Base-by-base conservation (phyloP, 2,113 vertebrate genomes). In the Hypocryptadius cinnamomeus region DNA sequence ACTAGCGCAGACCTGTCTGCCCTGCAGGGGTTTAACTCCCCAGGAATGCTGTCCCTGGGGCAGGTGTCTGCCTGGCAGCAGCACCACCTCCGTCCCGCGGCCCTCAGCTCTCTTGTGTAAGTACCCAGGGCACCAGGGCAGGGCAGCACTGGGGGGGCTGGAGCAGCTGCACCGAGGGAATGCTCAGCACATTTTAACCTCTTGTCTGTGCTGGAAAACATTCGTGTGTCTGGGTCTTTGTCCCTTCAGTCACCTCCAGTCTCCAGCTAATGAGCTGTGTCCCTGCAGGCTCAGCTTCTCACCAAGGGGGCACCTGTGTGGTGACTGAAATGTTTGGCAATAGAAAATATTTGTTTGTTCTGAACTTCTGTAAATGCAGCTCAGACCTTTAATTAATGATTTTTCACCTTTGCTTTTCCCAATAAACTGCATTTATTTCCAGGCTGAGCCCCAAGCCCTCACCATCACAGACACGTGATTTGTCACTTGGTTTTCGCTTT, bases 11-110 rank as follows among this genome's bases (percentile, higher is more conserved):
- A 99, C 97, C 98, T 99, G 97, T 98, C 99, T 37, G 98, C 98
- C 96, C 97, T 99, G 92, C 99, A 99, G 98, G 98, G 99, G 54
- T 99, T 99, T 96, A 97, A 98, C 97, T 99, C 99, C 93, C 99
- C 99, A 5, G 99, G 98, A 61, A 98, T 99, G 98, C 98, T 99
- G 96, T 99, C 99, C 57, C 94, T 99, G 87, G 99, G 99, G 95
- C 99, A 99, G 96, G 98, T 99, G 93, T 99, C 99, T 66, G 99
- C 99, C 98, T 99, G 99, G 99, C 99, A 99, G 97, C 99, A 99
- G 96, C 99, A 99, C 97, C 99, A 99, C 88, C 97, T 99, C 54
- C 98, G 98, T 95, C 99, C 98, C 87, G 98, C 98, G 30, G 98
- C 99, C 95, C 99, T 99, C 98, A 99, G 98, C 98, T 99, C 99